phyloP scores from a whole-genome alignment of 1,140 invertebrate genomes.

The Tenebrio molitor region DNA sequence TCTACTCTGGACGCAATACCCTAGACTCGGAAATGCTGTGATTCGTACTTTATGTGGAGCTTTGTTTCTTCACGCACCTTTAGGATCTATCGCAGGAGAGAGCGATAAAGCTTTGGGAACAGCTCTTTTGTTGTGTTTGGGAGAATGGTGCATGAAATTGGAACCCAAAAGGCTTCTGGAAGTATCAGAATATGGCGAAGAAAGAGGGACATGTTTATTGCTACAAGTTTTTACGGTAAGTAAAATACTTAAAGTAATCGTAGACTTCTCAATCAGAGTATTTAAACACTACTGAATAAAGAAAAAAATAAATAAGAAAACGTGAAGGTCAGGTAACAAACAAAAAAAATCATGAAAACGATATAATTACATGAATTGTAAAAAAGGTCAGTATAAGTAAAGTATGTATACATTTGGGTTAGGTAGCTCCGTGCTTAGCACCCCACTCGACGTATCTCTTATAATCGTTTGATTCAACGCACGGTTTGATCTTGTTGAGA shows the following conservation, averaged over 20 bases:
- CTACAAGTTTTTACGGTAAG: conserved; percentile 74
- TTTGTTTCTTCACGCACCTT: conserved; percentile 66
- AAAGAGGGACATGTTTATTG: conserved; percentile 71
- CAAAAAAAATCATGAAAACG: no score
- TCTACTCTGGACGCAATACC: conserved; percentile 80
- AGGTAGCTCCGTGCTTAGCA: conserved; percentile 55
- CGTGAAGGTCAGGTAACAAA: no score
- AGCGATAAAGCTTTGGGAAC: conserved; percentile 82
- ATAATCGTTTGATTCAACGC: conserved; percentile 48
- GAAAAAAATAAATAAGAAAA: no score
- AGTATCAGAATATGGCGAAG: conserved; percentile 65
- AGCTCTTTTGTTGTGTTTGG: conserved; percentile 89
- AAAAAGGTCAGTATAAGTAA: no score
- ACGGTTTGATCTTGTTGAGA: conserved; percentile 28
- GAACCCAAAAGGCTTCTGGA: conserved; percentile 68
- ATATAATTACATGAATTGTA: no score
- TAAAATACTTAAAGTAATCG: conserved; percentile 27
- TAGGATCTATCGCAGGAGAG: conserved; percentile 66
- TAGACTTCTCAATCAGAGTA: no score
- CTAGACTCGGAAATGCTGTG: conserved; percentile 82
- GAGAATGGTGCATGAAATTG: conserved; percentile 93
- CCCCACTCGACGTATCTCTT: conserved; percentile 56
- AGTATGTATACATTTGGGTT: not conserved
- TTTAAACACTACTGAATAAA: no score
- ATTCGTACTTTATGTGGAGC: conserved; percentile 70